Evolutionary conservation across 2,797 vertebrate species (phyloP), one percentile per base, ranked within the genome.

Genomic region (Urosaurus nigricauda): DNA sequence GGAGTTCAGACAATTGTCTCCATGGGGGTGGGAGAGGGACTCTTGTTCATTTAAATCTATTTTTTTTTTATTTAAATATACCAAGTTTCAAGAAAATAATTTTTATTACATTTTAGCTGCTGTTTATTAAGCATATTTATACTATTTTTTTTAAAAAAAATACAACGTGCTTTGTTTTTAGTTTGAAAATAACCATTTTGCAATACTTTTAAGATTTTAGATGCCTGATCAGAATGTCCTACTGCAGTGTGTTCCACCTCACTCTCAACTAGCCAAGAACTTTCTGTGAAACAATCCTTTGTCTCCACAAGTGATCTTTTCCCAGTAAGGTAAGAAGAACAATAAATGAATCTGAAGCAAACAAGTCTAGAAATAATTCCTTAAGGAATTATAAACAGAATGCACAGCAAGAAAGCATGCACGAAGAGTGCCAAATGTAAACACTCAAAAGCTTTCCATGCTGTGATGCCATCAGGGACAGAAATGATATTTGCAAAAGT

Each of bases 271-370:
- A 63, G 40, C 19, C 85, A 84, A 60, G 60, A 32, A 29, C 32
- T 32, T 83, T 79, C 40, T 79, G 14, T 87, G 56, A 79, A 90
- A 79, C 29, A 87, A 21, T 37, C 56, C 32, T 84, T 82, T 65
- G 40, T 84, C 63, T 90, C 17, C 2, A 7, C 32, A 24, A 79
- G 43, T 63, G 17, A 29, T 40, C 73, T 74, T 84, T 80, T 87
- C 78, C 75, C 51, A 74, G n/a, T 73, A 80, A 87, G 8, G 75
- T 53, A 53, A 78, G 84, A 71, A 87, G 53, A 65, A 63, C 81
- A 65, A 89, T 79, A 84, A 80, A 73, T 53, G 47, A 87, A 90
- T 90, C 43, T 26, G 68, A 47, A 87, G 75, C 74, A 90, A 84
- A 40, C 74, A 88, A 58, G 29, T 21, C 71, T 56, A 37, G 70